Percentiles rank a stretch among this genome's conserved stretches.
Conservation (phyloP, 2,888 invertebrate genomes). For the Chirona hameri region DNA sequence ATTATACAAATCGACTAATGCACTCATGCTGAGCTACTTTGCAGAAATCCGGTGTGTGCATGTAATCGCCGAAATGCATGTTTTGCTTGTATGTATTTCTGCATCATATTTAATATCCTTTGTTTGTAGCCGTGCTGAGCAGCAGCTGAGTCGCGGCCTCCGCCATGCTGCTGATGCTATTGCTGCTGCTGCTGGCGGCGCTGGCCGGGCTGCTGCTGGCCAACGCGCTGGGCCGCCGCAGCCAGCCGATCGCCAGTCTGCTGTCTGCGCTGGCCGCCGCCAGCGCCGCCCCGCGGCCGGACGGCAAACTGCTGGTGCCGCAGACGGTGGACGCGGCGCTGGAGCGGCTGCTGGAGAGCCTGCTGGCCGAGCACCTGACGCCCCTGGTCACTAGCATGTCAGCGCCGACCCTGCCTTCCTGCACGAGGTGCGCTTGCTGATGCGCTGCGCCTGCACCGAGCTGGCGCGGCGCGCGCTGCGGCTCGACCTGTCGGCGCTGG, state of each 20-base stretch:
- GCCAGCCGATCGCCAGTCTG: background rate
- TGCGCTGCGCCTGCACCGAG: background rate
- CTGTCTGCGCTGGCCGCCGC: background rate
- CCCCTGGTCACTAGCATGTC: background rate
- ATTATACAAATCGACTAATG: too few relatives aligned
- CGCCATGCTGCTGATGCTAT: background rate
- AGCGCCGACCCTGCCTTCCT: slow-evolving; percentile 4
- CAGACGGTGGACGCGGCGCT: slow-evolving; percentile 14
- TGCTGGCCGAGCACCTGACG: slow-evolving; percentile 5
- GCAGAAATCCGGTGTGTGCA: too few relatives aligned
- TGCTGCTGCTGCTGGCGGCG: background rate
- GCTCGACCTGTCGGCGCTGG: slow-evolving; percentile 38
- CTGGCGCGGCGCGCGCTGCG: slow-evolving; percentile 34
- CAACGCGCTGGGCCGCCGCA: background rate
- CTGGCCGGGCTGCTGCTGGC: slow-evolving; percentile 2
- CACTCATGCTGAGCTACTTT: too few relatives aligned
- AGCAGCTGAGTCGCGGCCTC: background rate
- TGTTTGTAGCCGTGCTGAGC: background rate
- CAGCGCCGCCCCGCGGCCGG: background rate
- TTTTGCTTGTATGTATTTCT: too few relatives aligned
- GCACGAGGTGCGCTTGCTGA: slow-evolving; percentile 8
- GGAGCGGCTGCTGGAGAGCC: slow-evolving; percentile 10
- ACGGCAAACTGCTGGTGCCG: background rate
- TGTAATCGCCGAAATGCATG: too few relatives aligned
- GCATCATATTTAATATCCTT: background rate